A percentile compares a stretch with the other conserved stretches of the same genome.
Conservation (phyloP, 2,888 invertebrate species). For the Opisthograptis luteolata region DNA sequence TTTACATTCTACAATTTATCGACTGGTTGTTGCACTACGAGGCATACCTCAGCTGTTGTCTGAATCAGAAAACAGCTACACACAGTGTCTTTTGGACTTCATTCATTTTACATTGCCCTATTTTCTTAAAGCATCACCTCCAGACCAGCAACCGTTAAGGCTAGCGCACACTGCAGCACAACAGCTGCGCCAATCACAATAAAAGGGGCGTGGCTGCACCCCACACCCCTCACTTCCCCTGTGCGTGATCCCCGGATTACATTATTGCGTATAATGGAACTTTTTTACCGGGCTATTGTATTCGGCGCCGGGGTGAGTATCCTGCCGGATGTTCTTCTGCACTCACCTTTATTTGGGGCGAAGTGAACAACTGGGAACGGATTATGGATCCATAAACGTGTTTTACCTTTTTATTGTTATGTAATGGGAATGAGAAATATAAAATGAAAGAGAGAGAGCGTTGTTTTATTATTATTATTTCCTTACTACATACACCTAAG, state of each 20-base stretch:
- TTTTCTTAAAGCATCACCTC: constrained; percentile 39
- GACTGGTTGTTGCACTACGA: too few relatives aligned
- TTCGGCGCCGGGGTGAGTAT: constrained; percentile 79
- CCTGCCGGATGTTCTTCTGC: constrained; percentile 81
- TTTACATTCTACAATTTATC: too few relatives aligned
- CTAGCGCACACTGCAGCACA: constrained; percentile 61
- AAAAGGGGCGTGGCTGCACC: constrained; percentile 71
- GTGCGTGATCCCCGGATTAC: constrained; percentile 76
- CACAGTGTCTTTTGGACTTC: neutral
- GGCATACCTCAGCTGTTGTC: too few relatives aligned
- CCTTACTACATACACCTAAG: neutral
- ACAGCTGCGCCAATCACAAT: constrained; percentile 85
- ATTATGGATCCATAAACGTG: constrained; percentile 52
- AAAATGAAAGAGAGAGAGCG: neutral
- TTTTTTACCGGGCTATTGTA: constrained; percentile 81
- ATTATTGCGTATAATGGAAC: constrained; percentile 79
- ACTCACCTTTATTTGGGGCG: constrained; percentile 73
- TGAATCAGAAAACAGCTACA: too few relatives aligned
- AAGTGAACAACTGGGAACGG: constrained; percentile 75
- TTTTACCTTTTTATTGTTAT: constrained; percentile 34
- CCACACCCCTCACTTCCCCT: constrained; percentile 55
- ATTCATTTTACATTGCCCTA: neutral
- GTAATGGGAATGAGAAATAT: constrained; percentile 25
- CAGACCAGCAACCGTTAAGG: constrained; percentile 50
- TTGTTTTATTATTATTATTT: neutral